Evolutionary conservation across 2,113 vertebrate genomes (phyloP).

Genomic region (Butorides virescens): DNA sequence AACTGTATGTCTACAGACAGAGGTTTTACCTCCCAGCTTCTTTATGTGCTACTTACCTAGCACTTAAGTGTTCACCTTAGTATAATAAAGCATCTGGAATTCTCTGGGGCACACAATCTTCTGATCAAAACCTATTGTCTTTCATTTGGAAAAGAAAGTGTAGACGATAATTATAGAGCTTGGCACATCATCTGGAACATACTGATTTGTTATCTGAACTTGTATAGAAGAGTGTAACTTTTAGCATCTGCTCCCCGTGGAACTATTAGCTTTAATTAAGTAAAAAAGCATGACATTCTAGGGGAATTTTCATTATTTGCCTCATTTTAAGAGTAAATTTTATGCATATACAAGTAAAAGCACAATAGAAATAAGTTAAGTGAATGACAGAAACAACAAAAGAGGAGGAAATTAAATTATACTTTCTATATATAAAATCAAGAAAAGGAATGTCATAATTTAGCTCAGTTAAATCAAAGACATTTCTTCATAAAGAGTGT

Average conservation of each 20-base stretch:
- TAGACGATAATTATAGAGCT: background rate
- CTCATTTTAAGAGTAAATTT: background rate
- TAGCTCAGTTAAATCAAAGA: background rate
- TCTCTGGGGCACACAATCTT: background rate
- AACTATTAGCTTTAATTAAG: background rate
- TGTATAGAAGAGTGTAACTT: background rate
- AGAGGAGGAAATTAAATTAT: background rate
- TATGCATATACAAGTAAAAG: background rate
- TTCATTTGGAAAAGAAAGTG: background rate
- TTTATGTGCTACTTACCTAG: background rate
- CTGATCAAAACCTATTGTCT: background rate
- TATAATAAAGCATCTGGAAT: background rate
- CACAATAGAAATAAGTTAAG: background rate
- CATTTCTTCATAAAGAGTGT: background rate
- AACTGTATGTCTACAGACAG: background rate
- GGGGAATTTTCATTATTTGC: background rate
- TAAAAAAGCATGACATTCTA: background rate
- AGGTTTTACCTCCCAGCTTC: background rate
- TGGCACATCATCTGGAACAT: background rate
- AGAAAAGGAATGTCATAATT: background rate
- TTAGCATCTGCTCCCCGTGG: background rate
- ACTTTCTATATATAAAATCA: background rate
- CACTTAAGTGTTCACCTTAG: background rate
- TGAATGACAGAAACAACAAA: background rate
- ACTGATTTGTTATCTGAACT: background rate